These are phyloP conservation scores for Drosophila parthenogenetica DNA, from an alignment of 2,888 invertebrate species.

Conservation along the genomic window DNA sequence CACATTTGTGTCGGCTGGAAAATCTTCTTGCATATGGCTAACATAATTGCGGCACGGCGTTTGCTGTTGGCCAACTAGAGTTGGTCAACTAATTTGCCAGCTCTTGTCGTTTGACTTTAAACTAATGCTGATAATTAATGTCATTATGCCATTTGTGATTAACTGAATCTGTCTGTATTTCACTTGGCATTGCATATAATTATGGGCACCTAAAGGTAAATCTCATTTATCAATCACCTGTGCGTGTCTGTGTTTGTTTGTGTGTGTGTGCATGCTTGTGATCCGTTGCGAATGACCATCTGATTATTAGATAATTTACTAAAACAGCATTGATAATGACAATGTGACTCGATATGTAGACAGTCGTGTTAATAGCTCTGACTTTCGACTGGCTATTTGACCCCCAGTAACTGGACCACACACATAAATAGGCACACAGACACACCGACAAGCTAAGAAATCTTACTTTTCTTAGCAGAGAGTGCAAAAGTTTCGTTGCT, in stretches of 20 bases:
- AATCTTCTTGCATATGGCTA: constrained; percentile 31
- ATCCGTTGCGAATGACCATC: constrained; percentile 12
- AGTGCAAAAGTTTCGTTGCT: constrained; percentile 61
- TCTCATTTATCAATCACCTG: constrained; percentile 70
- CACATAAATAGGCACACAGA: constrained; percentile 10
- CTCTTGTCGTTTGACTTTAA: constrained; percentile 56
- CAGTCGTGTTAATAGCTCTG: constrained; percentile 56
- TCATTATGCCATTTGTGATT: constrained; percentile 73
- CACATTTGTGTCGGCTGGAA: constrained; percentile 11
- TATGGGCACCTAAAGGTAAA: constrained; percentile 60
- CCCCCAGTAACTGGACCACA: constrained; percentile 45
- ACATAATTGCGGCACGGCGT: constrained; percentile 40
- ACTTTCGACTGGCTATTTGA: constrained; percentile 54
- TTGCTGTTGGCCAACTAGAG: constrained; percentile 25
- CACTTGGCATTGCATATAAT: constrained; percentile 60
- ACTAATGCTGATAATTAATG: constrained; percentile 73
- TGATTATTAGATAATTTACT: constrained; percentile 60
- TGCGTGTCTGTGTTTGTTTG: constrained; percentile 2
- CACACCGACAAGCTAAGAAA: constrained; percentile 39
- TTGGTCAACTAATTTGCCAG: constrained; percentile 42
- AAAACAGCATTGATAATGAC: constrained; percentile 51
- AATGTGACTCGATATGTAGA: constrained; percentile 11
- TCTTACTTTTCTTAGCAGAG: constrained; percentile 61
- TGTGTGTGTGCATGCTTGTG: constrained; percentile 1
- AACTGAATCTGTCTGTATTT: constrained; percentile 23